These are phyloP conservation scores for Abramis brama DNA, from an alignment of 2,113 vertebrate genomes.

Conservation along the genomic window DNA sequence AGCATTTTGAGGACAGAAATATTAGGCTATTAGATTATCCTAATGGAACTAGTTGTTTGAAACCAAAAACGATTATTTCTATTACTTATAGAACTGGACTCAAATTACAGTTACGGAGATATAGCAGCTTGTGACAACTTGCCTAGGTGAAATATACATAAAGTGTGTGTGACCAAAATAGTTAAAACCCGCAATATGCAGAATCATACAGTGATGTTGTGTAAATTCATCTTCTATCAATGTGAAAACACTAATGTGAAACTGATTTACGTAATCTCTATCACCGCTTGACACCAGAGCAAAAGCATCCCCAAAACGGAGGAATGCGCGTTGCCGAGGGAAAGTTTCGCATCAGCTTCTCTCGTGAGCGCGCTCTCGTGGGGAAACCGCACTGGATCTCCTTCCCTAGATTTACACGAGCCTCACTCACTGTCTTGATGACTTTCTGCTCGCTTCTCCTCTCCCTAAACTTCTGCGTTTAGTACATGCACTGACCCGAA, in stretches of 20 bases:
- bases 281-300: neutral
- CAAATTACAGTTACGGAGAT: neutral
- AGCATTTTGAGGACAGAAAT: neutral
- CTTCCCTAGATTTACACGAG: neutral
- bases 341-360: slow-evolving; percentile 42
- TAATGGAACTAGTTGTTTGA: neutral
- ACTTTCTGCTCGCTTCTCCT: neutral
- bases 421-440: slow-evolving; percentile 1
- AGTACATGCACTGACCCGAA: neutral
- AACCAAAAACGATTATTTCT: no score
- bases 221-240: neutral
- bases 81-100: no score
- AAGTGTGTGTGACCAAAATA: neutral
- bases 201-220: neutral
- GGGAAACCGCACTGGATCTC: slow-evolving; percentile 11
- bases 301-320: neutral
- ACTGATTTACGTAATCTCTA: neutral
- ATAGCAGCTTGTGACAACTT: neutral
- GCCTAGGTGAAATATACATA: neutral
- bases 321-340: slow-evolving; percentile 23
- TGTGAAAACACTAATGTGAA: neutral
- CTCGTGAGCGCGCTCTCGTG: slow-evolving; percentile 39
- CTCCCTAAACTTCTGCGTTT: slow-evolving; percentile 7
- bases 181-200: neutral
- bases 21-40: neutral